Evolutionary conservation across 2,797 vertebrate genomes (phyloP).

Genomic region (Octomys mimax): DNA sequence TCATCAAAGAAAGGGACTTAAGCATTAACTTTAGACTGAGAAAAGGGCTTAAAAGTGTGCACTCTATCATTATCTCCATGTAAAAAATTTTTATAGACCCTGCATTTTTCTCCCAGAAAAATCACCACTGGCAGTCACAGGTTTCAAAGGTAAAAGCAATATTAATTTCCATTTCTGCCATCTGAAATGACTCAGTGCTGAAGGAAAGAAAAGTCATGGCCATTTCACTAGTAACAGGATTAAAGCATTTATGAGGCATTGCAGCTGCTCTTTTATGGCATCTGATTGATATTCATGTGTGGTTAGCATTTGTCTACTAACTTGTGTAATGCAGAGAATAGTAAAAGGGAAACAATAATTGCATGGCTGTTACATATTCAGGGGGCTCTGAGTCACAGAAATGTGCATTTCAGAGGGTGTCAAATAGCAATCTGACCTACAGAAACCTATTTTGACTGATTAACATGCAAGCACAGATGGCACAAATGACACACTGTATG

Average conservation of each 20-base stretch:
- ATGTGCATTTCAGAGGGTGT: constrained; percentile 83
- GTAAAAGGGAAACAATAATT: constrained; percentile 92
- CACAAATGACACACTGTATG: constrained; percentile 69
- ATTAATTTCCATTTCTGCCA: constrained; percentile 89
- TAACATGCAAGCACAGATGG: constrained; percentile 76
- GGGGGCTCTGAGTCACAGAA: constrained; percentile 86
- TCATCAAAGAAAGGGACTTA: constrained; percentile 84
- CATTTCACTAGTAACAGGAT: constrained; percentile 91
- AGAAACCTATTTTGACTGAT: constrained; percentile 81
- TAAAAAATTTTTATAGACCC: constrained; percentile 88
- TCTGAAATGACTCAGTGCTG: constrained; percentile 86
- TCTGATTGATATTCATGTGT: constrained; percentile 93
- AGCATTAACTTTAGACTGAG: constrained; percentile 72
- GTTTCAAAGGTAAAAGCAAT: constrained; percentile 89
- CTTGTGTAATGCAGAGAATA: constrained; percentile 91
- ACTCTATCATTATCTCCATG: constrained; percentile 80
- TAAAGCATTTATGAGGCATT: constrained; percentile 92
- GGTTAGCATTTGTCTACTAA: constrained; percentile 92
- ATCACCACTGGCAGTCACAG: constrained; percentile 79
- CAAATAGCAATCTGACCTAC: constrained; percentile 82
- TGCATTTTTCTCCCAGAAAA: constrained; percentile 80
- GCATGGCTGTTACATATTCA: constrained; percentile 90
- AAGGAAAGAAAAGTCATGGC: constrained; percentile 90
- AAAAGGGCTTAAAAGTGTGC: constrained; percentile 69
- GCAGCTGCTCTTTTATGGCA: constrained; percentile 93